These are phyloP conservation scores for Trialeurodes vaporariorum DNA, from an alignment of 1,140 invertebrate genomes.

Conservation along the genomic window DNA sequence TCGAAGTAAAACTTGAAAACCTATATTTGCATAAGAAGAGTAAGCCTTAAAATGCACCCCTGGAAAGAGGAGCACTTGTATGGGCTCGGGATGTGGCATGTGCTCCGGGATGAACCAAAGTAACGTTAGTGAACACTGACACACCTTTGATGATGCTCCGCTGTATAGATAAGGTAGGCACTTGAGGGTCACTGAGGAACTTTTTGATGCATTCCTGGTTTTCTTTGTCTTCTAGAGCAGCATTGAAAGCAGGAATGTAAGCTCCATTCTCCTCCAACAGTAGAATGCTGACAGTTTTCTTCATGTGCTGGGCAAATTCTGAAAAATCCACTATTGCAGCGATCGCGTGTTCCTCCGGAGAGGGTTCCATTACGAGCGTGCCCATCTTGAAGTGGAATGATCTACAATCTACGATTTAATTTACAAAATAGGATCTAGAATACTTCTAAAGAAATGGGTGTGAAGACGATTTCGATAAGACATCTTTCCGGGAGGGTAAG, in stretches of 20 bases:
- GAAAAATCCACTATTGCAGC: constrained; percentile 56
- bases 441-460: no score
- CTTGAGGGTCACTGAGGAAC: constrained; percentile 83
- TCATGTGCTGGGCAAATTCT: constrained; percentile 60
- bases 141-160: constrained; percentile 83
- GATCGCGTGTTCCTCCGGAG: constrained; percentile 50
- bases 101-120: no score
- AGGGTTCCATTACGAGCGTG: constrained; percentile 38
- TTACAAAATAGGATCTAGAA: no score
- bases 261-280: constrained; percentile 61
- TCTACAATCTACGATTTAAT: no score
- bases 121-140: not conserved
- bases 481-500: no score
- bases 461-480: no score
- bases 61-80: no score
- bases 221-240: constrained; percentile 63
- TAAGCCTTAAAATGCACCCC: no score
- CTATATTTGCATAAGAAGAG: no score
- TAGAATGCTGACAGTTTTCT: constrained; percentile 58
- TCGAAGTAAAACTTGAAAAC: no score
- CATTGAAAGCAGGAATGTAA: constrained; percentile 50
- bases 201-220: constrained; percentile 77
- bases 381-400: constrained; percentile 2
- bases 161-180: constrained; percentile 73
- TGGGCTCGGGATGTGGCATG: no score